phyloP scores from a whole-genome alignment of 1,140 invertebrate species.

The Drosophila ohnishii region DNA sequence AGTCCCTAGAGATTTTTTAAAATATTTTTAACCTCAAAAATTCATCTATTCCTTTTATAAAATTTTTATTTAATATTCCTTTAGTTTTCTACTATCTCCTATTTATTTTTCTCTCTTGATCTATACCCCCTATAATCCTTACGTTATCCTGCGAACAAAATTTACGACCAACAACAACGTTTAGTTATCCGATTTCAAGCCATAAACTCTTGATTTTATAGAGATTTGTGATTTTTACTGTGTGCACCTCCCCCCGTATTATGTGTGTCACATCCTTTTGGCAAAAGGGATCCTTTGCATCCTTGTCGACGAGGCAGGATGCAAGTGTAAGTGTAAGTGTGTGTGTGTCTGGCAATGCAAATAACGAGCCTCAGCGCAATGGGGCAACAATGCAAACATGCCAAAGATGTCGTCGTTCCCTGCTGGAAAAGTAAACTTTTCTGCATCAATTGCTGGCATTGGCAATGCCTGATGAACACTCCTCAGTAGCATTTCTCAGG shows the following conservation, averaged over 20 bases:
- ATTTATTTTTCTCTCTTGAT: background rate
- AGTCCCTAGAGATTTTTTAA: accelerated
- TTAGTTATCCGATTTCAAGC: slow-evolving; percentile 12
- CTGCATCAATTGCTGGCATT: slow-evolving; percentile 70
- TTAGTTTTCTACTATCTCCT: background rate
- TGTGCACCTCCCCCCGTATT: slow-evolving; percentile 11
- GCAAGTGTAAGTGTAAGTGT: slow-evolving; percentile 3
- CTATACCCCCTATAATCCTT: background rate
- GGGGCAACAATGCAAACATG: slow-evolving; percentile 68
- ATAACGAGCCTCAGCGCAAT: slow-evolving; percentile 62
- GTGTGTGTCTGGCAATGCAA: slow-evolving; percentile 61
- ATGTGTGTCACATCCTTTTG: slow-evolving; percentile 54
- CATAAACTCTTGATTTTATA: background rate
- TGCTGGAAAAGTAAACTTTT: slow-evolving; percentile 72
- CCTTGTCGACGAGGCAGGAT: slow-evolving; percentile 23
- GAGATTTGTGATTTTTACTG: slow-evolving; percentile 12
- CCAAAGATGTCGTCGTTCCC: slow-evolving; percentile 44
- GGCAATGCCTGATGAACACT: slow-evolving; percentile 67
- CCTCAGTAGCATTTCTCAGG: slow-evolving; percentile 27
- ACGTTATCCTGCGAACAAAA: background rate
- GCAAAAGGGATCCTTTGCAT: slow-evolving; percentile 36
- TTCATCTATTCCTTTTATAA: accelerated
- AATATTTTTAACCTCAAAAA: background rate
- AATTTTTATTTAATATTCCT: background rate
- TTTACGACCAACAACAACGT: background rate